Evolutionary conservation across 1,140 invertebrate genomes (phyloP).

Genomic region (Papilio machaon): DNA sequence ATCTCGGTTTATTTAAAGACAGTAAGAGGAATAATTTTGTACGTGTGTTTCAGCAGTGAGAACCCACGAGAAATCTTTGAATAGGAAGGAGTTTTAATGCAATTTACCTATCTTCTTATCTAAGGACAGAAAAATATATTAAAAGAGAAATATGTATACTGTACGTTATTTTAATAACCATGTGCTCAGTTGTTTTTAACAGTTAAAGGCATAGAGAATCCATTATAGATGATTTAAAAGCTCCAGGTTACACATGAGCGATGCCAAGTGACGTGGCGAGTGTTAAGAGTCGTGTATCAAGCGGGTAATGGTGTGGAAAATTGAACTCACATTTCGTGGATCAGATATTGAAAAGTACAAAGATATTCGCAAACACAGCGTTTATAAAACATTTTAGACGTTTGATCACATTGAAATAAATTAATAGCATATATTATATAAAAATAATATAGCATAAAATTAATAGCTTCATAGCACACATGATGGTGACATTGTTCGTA

Average conservation of each 20-base stretch:
- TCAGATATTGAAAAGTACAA: constrained; percentile 3
- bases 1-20: too few species aligned
- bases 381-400: neutral
- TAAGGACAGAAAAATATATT: neutral
- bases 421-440: too few species aligned
- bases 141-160: neutral
- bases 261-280: constrained; percentile 20
- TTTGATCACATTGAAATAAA: neutral
- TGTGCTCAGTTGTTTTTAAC: neutral
- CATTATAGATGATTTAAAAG: constrained; percentile 26
- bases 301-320: constrained; percentile 6
- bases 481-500: too few species aligned
- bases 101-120: too few species aligned
- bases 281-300: constrained; percentile 12
- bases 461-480: too few species aligned
- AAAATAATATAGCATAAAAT: too few species aligned
- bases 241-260: neutral
- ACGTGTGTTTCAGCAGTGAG: too few species aligned
- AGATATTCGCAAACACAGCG: constrained; percentile 15
- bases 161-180: neutral
- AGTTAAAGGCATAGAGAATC: neutral
- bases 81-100: too few species aligned
- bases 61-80: too few species aligned
- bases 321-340: constrained; percentile 15
- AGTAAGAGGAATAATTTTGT: too few species aligned